Conservation (phyloP, 2,113 vertebrate genomes). For the Melozone crissalis region DNA sequence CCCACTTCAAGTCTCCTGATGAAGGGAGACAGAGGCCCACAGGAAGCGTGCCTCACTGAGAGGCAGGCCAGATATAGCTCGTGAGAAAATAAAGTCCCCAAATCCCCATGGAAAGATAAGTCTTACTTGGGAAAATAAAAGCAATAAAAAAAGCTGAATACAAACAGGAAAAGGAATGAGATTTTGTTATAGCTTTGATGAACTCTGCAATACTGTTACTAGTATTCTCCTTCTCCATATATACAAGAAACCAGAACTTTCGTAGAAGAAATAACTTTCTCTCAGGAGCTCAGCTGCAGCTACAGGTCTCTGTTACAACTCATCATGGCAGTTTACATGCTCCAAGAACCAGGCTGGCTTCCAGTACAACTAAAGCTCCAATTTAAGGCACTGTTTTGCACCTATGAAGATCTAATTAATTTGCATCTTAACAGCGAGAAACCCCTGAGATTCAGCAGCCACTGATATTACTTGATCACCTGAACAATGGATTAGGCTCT, state of each 20-base stretch:
- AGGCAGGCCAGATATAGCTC: background rate
- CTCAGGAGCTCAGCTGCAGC: background rate
- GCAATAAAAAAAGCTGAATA: background rate
- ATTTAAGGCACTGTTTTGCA: background rate
- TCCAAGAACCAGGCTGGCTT: background rate
- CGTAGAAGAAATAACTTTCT: background rate
- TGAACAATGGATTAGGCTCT: background rate
- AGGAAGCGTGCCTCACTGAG: background rate
- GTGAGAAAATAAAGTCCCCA: background rate
- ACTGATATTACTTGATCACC: background rate
- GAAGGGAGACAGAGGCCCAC: background rate
- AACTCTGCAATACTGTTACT: background rate
- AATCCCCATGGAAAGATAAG: background rate
- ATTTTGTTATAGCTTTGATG: background rate
- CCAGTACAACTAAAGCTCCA: background rate
- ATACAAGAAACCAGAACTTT: background rate
- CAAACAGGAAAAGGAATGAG: background rate
- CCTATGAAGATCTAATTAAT: background rate
- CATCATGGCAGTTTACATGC: background rate
- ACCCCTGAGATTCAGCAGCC: background rate
- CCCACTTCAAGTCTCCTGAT: background rate
- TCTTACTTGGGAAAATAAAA: background rate
- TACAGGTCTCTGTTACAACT: background rate
- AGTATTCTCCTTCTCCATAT: background rate
- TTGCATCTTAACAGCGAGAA: background rate